phyloP scores from a whole-genome alignment of 1,140 invertebrate species.

The Glossosoma conforme region DNA sequence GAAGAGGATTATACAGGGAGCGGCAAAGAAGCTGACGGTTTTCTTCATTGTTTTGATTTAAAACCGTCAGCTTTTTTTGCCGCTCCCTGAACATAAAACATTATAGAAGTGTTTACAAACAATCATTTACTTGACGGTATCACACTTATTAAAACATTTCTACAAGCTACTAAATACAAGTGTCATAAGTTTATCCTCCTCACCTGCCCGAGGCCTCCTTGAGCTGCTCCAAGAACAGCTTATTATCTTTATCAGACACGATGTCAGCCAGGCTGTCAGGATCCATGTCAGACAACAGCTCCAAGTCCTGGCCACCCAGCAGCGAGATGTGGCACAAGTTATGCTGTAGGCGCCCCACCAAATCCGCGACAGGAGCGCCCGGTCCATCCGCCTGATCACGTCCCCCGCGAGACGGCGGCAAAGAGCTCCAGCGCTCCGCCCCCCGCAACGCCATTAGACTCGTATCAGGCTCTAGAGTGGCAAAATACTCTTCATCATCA shows the following conservation, averaged over 20 bases:
- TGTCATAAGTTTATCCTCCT: too few species aligned
- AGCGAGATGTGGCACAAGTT: conserved; percentile 76
- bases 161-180: too few species aligned
- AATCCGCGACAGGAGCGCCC: conserved; percentile 51
- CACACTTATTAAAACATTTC: too few species aligned
- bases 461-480: conserved; percentile 75
- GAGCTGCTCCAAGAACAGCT: conserved; percentile 72
- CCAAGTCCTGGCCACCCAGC: conserved; percentile 72
- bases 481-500: conserved; percentile 84
- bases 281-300: conserved; percentile 79
- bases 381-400: conserved; percentile 65
- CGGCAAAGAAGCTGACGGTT: too few species aligned
- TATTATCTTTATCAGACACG: conserved; percentile 67
- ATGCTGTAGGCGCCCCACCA: conserved; percentile 69
- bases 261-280: conserved; percentile 76
- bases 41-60: too few species aligned
- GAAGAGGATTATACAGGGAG: too few species aligned
- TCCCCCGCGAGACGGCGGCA: conserved; percentile 53
- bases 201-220: conserved; percentile 78
- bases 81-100: too few species aligned
- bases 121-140: too few species aligned
- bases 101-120: too few species aligned
- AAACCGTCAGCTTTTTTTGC: too few species aligned
- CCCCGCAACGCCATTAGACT: conserved; percentile 72
- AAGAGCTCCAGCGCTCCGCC: conserved; percentile 65